Evolutionary conservation across 2,888 invertebrate species (phyloP).

Genomic region (Drosophila koepferae): DNA sequence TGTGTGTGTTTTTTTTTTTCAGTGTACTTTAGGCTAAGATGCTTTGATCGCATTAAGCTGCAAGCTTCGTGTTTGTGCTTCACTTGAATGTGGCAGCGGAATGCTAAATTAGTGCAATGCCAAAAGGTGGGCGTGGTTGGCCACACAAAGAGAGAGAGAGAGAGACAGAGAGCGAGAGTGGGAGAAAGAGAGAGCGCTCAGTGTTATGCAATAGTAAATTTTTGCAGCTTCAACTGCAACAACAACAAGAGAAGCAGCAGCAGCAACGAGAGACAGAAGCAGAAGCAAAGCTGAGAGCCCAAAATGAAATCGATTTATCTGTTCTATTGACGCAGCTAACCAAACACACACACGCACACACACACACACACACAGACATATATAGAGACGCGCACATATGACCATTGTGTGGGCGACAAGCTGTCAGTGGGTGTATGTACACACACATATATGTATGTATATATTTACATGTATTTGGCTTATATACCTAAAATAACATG

Average conservation of each 20-base stretch:
- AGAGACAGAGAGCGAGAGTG: neutral
- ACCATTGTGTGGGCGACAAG: conserved; percentile 44
- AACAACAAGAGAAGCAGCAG: conserved; percentile 22
- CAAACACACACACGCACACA: conserved; percentile 26
- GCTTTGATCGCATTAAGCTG: conserved; percentile 59
- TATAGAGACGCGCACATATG: conserved; percentile 34
- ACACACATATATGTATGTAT: too few relatives aligned
- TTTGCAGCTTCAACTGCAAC: conserved; percentile 47
- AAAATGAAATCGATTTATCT: conserved; percentile 77
- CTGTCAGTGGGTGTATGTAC: conserved; percentile 23
- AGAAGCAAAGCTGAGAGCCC: conserved; percentile 29
- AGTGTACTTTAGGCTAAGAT: conserved; percentile 30
- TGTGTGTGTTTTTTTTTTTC: conserved; percentile 1
- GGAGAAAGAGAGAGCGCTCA: conserved; percentile 9
- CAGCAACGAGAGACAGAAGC: neutral
- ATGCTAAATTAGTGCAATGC: conserved; percentile 67
- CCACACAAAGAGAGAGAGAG: neutral
- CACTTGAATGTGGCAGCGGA: conserved; percentile 59
- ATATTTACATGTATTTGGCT: conserved; percentile 16
- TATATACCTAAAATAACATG: conserved; percentile 27
- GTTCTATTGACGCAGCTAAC: conserved; percentile 66
- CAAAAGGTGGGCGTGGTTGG: conserved; percentile 5
- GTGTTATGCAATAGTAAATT: conserved; percentile 46
- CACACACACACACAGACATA: conserved; percentile 14
- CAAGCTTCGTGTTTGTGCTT: conserved; percentile 55